Conservation (phyloP, 1,140 invertebrate genomes). For the Drosophila pachea region DNA sequence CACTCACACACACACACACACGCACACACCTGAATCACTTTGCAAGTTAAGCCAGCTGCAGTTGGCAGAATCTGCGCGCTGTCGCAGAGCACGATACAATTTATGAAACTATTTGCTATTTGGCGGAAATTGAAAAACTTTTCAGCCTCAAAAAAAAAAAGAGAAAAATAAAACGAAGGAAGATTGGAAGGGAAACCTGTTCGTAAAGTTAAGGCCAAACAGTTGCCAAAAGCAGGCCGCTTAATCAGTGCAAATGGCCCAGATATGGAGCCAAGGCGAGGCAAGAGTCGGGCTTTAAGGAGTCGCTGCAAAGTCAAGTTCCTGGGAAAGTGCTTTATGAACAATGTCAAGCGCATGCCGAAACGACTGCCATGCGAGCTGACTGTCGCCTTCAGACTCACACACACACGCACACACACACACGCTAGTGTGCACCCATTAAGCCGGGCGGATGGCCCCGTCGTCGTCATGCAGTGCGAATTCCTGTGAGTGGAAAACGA, state of each 20-base stretch:
- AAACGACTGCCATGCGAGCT: background rate
- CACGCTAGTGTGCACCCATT: slow-evolving; percentile 29
- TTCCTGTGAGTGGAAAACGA: slow-evolving; percentile 68
- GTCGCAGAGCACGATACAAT: slow-evolving; percentile 28
- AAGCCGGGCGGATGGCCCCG: slow-evolving; percentile 12
- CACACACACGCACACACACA: slow-evolving; percentile 1
- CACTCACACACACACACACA: background rate
- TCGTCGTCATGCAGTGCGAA: slow-evolving; percentile 55
- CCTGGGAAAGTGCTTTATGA: slow-evolving; percentile 47
- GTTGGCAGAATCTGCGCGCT: slow-evolving; percentile 16
- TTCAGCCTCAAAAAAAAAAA: slow-evolving; percentile 7
- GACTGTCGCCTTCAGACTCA: background rate
- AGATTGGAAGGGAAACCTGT: slow-evolving; percentile 7
- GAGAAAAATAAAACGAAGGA: background rate
- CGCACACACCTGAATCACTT: slow-evolving; percentile 28
- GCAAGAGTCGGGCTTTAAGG: background rate
- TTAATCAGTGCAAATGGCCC: slow-evolving; percentile 34
- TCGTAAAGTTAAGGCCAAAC: no score
- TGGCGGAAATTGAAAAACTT: slow-evolving; percentile 58
- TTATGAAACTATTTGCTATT: slow-evolving; percentile 42
- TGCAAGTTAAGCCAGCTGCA: slow-evolving; percentile 35
- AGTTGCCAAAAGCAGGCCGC: slow-evolving; percentile 35
- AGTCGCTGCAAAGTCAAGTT: background rate
- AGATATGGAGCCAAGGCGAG: background rate
- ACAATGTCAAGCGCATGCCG: slow-evolving; percentile 31